Evolutionary conservation across 2,113 vertebrate genomes (phyloP).

Genomic region (Gymnobelideus leadbeateri): DNA sequence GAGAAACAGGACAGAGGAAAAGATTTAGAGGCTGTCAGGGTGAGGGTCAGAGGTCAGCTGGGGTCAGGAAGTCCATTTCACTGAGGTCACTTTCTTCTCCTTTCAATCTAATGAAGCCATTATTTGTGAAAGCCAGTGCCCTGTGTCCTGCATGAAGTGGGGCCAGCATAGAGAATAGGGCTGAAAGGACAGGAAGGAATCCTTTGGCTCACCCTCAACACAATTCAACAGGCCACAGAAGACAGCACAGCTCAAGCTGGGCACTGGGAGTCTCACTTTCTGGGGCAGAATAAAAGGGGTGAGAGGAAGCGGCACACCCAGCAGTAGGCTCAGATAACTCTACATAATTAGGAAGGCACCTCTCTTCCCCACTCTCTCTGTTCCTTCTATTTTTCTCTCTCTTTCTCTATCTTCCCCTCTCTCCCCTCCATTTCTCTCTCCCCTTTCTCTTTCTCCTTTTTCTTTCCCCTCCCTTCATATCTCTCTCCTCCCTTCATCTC

Average conservation of each 20-base stretch:
- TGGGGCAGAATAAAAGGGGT: conserved; percentile 42
- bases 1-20: conserved; percentile 70
- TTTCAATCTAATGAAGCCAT: conserved; percentile 90
- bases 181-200: conserved; percentile 83
- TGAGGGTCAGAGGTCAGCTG: conserved; percentile 87
- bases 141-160: conserved; percentile 80
- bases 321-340: conserved; percentile 43
- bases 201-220: conserved; percentile 61
- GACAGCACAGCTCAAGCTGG: conserved; percentile 30
- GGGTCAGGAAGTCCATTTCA: conserved; percentile 90
- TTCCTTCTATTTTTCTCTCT: neutral
- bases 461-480: neutral
- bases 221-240: conserved; percentile 68
- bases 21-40: conserved; percentile 90
- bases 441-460: neutral
- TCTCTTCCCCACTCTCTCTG: neutral
- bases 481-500: neutral
- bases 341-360: conserved; percentile 10
- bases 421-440: neutral
- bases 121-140: conserved; percentile 85
- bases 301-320: conserved; percentile 19
- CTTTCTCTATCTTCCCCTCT: neutral
- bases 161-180: conserved; percentile 65
- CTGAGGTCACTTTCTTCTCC: conserved; percentile 87
- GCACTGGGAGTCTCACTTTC: conserved; percentile 52